Evolutionary conservation across 2,113 vertebrate species (phyloP), one percentile per base, ranked within the genome.

Genomic region (Onychostruthus taczanowskii): DNA sequence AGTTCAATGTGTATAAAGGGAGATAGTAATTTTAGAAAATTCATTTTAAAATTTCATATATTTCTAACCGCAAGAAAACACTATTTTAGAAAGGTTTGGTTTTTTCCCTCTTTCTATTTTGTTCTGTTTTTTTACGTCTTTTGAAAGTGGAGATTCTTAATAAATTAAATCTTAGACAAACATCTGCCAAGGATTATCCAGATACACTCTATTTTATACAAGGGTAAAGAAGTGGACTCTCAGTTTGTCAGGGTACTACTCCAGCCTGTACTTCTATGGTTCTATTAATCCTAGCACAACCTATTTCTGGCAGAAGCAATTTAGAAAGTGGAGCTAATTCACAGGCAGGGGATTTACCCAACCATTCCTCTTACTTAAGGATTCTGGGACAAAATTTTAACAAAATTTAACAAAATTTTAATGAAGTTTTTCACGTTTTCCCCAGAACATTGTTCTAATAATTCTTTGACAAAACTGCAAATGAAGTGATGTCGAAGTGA

Each of bases 131-230:
- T 76, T 43, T 15, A 15, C 37, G 14, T 35, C 5, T 77, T 87
- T 67, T 76, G 7, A 49, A 58, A 82, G 46, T 80, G 20, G n/a
- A 76, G n/a, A 76, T 85, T 62, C 78, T 39, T 86, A 87, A 87
- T 67, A 83, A 83, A 79, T 76, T 79, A 80, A 58, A 80, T 56
- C 63, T 83, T 85, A 85, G 53, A 46, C 66, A 82, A 95, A 70
- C 85, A 77, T 96, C 85, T 94, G 90, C 80, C 39, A 90, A 74
- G 79, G 94, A 95, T 95, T 96, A 95, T 80, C 63, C 43, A 69
- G 75, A 90, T 49, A 69, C 9, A 73, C 16, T 64, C 41, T 39
- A n/a, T 59, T 90, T 56, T 76, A 73, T 46, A 22, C 0, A 4
- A 52, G 44, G 41, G 41, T 35, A 76, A 39, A 90, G 49, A 66